These are phyloP conservation scores for Camponotus vicinus DNA, from an alignment of 1,140 invertebrate species.

Conservation along the genomic window DNA sequence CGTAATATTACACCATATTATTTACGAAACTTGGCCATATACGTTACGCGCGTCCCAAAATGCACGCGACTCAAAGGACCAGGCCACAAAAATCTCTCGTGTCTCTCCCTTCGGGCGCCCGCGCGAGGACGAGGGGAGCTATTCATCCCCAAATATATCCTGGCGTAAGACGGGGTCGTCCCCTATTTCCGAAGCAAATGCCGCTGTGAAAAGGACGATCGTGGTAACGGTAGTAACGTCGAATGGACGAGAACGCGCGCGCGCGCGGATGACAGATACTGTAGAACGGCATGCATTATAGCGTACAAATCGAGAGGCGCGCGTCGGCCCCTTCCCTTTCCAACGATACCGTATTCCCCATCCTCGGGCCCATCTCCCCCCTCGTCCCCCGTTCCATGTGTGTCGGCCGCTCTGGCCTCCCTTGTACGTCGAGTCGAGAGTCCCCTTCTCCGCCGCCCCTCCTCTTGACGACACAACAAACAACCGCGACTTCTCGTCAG, in stretches of 20 bases:
- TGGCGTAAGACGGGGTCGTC: constrained; percentile 10
- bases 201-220: constrained; percentile 32
- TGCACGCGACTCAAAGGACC: neutral
- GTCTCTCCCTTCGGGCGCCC: neutral
- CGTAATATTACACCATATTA: too few relatives aligned
- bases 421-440: constrained; percentile 27
- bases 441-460: constrained; percentile 38
- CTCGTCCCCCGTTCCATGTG: neutral
- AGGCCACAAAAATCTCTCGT: constrained; percentile 1
- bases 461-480: constrained; percentile 73
- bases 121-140: too few relatives aligned
- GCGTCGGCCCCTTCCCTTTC: neutral
- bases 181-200: constrained; percentile 22
- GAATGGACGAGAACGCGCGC: neutral
- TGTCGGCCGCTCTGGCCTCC: constrained; percentile 23
- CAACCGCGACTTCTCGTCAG: constrained; percentile 76
- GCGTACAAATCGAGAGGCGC: constrained; percentile 7
- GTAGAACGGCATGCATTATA: constrained; percentile 19
- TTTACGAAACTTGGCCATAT: too few relatives aligned
- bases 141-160: neutral
- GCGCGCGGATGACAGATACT: neutral
- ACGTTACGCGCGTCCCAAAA: neutral
- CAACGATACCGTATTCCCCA: constrained; percentile 21
- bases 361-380: neutral
- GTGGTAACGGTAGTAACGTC: constrained; percentile 39